phyloP scores from a whole-genome alignment of 2,888 invertebrate genomes.

The Drosophila affinis region DNA sequence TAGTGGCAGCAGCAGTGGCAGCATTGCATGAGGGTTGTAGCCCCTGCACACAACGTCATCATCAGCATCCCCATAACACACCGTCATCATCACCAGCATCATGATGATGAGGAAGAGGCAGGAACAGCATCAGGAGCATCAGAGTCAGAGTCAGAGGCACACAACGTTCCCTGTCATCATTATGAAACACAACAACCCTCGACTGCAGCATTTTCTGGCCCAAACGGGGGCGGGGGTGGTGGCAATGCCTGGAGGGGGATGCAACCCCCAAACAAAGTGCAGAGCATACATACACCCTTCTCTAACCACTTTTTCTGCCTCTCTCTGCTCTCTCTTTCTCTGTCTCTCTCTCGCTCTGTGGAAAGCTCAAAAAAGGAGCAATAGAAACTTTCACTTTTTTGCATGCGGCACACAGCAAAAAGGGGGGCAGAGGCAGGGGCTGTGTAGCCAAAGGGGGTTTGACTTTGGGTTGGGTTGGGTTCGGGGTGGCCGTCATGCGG shows the following conservation, averaged over 20 bases:
- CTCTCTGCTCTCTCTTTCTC: conserved; percentile 9
- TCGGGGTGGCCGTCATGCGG: conserved; percentile 65
- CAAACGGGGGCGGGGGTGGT: conserved; percentile 8
- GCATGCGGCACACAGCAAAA: conserved; percentile 43
- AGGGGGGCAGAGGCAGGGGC: conserved; percentile 1
- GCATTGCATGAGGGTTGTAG: conserved; percentile 65
- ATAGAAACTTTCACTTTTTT: conserved; percentile 75
- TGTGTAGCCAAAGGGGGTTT: not conserved
- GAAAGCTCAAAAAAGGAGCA: conserved; percentile 65
- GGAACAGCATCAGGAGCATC: conserved; percentile 41
- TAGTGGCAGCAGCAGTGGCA: conserved; percentile 11
- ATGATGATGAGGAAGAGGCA: conserved; percentile 29
- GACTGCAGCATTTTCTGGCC: conserved; percentile 57
- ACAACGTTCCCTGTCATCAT: conserved; percentile 68
- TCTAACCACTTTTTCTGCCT: conserved; percentile 24
- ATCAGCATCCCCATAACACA: conserved; percentile 22
- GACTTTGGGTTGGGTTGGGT: not conserved
- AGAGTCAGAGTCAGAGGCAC: not conserved
- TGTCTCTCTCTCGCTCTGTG: not conserved
- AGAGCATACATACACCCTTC: conserved; percentile 46
- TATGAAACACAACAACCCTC: conserved; percentile 75
- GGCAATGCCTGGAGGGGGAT: conserved; percentile 37
- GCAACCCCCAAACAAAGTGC: conserved; percentile 73
- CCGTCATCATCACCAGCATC: conserved; percentile 19
- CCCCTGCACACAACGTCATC: conserved; percentile 57